Percentiles rank a stretch among this genome's conserved stretches.
These are phyloP conservation scores for Pentamera pediparva DNA, from an alignment of 53 echinoderm and acorn worm genomes.

Conservation along the genomic window DNA sequence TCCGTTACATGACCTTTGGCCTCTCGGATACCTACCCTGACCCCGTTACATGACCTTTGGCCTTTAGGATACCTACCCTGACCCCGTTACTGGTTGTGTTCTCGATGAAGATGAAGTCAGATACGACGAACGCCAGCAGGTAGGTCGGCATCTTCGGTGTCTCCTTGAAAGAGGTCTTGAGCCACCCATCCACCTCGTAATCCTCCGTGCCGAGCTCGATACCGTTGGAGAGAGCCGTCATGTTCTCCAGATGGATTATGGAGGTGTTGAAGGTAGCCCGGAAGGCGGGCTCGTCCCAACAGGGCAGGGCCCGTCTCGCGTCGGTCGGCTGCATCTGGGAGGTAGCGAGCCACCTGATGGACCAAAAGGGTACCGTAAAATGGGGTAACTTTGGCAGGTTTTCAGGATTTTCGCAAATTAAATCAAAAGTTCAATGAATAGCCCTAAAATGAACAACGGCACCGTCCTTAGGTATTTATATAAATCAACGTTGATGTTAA, in stretches of 20 bases:
- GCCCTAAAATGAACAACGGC: no score
- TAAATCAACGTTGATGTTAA: no score
- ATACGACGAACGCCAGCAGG: conserved; percentile 61
- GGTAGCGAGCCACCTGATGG: conserved; percentile 71
- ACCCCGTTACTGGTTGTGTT: conserved; percentile 44
- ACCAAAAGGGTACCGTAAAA: no score
- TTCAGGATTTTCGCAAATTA: no score
- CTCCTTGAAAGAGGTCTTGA: conserved; percentile 43
- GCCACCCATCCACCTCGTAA: conserved; percentile 36
- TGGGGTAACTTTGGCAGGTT: no score
- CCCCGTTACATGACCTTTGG: background rate
- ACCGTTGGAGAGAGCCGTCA: conserved; percentile 60
- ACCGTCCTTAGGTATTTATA: no score
- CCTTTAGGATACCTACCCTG: conserved; percentile 35
- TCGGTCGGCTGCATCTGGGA: conserved; percentile 88
- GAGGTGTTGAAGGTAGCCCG: conserved; percentile 61
- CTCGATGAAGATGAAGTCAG: conserved; percentile 33
- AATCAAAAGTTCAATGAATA: no score
- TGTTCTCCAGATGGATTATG: conserved; percentile 58
- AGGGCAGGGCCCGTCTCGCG: conserved; percentile 81
- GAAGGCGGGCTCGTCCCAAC: conserved; percentile 86
- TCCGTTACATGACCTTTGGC: no score
- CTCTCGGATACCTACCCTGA: no score
- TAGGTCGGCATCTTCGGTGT: conserved; percentile 53
- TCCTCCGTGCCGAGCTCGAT: conserved; percentile 41